Conservation (phyloP, 2,888 invertebrate genomes). For the Campopleginae sp. region DNA sequence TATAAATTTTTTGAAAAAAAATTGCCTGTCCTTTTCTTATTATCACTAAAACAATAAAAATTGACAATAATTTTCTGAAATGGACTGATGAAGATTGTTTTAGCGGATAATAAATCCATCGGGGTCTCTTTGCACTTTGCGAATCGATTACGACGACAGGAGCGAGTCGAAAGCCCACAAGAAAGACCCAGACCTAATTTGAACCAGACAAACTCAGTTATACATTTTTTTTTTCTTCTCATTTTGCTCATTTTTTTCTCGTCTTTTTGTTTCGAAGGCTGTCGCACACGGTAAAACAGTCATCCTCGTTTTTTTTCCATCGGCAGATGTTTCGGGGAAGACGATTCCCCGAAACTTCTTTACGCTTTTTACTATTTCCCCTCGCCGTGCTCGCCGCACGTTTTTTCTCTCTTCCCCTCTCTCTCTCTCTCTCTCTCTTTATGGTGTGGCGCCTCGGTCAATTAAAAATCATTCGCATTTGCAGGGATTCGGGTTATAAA, state of each 20-base stretch:
- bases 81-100: neutral
- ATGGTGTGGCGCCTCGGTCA: constrained; percentile 27
- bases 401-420: neutral
- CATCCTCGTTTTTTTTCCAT: constrained; percentile 34
- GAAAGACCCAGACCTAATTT: constrained; percentile 48
- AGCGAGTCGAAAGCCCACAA: neutral
- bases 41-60: neutral
- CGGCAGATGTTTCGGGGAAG: constrained; percentile 44
- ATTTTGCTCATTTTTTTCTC: constrained; percentile 2
- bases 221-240: constrained; percentile 1
- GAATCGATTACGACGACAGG: constrained; percentile 18
- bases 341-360: constrained; percentile 43
- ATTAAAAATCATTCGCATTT: constrained; percentile 31
- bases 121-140: neutral
- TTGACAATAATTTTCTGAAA: constrained; percentile 1
- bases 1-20: neutral
- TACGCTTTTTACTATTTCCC: constrained; percentile 23
- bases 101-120: neutral
- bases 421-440: neutral
- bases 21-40: neutral
- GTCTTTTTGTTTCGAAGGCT: neutral
- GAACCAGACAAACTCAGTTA: constrained; percentile 46
- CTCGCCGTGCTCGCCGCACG: neutral
- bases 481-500: constrained; percentile 14
- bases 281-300: constrained; percentile 29